phyloP scores from a whole-genome alignment of 1,140 invertebrate species.

The Octopus bimaculoides region DNA sequence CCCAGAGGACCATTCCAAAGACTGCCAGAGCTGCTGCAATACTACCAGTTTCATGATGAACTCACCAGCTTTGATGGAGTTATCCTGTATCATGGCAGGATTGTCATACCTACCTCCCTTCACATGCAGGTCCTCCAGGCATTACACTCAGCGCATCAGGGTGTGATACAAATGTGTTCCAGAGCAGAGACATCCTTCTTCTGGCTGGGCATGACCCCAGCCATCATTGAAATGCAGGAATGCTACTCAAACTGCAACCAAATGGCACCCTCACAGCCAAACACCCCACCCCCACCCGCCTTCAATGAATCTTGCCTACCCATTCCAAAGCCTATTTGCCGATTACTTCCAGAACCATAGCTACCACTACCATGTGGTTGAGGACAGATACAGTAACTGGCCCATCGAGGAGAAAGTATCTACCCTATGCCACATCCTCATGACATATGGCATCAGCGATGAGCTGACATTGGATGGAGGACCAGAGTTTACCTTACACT shows the following conservation, averaged over 20 bases:
- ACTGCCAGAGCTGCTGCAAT: no score
- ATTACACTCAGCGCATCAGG: conserved; percentile 32
- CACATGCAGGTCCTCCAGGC: conserved; percentile 11
- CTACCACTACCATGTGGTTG: conserved; percentile 17
- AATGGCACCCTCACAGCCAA: conserved; percentile 22
- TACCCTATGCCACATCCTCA: no score
- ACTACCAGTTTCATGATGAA: conserved; percentile 19
- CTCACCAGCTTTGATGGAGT: conserved; percentile 23
- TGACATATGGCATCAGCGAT: no score
- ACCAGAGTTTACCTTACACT: no score
- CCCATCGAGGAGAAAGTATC: neutral
- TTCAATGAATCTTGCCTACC: conserved; percentile 11
- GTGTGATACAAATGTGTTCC: conserved; percentile 23
- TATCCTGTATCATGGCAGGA: conserved; percentile 22
- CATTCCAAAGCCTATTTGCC: conserved; percentile 27
- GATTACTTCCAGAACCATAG: conserved; percentile 19
- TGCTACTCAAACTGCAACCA: conserved; percentile 26
- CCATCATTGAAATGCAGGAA: conserved; percentile 16
- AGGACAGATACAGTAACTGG: conserved; percentile 22
- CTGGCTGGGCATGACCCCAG: conserved; percentile 29
- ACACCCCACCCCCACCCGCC: conserved; percentile 21
- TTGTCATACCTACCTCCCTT: conserved; percentile 26
- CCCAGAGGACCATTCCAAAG: no score
- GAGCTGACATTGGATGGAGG: no score
- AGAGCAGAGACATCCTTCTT: conserved; percentile 26